Conservation (phyloP, 2,113 vertebrate species). For the Sturnira hondurensis region DNA sequence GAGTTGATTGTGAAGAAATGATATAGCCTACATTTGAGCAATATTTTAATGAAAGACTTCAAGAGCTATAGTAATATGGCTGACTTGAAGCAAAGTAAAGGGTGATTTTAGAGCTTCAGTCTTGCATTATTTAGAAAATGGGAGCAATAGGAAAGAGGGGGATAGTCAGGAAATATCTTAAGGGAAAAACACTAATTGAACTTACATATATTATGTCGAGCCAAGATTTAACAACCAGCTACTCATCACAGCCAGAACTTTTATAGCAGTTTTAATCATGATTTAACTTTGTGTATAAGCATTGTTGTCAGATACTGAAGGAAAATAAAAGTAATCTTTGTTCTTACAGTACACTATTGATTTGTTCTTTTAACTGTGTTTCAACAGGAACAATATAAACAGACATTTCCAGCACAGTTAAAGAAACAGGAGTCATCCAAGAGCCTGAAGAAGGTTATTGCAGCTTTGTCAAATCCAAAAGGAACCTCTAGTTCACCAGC, state of each 20-base stretch:
- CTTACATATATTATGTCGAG: background rate
- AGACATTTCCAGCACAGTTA: constrained; percentile 84
- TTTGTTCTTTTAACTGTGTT: constrained; percentile 68
- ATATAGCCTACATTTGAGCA: background rate
- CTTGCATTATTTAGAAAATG: background rate
- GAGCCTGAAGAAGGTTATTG: constrained; percentile 88
- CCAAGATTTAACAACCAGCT: background rate
- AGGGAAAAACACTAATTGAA: background rate
- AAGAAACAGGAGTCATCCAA: constrained; percentile 87
- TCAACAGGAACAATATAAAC: constrained; percentile 88
- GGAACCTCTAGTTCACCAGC: constrained; percentile 83
- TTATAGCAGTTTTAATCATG: background rate
- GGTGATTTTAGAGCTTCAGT: background rate
- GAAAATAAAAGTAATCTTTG: background rate
- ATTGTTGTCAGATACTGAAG: background rate
- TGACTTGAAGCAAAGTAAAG: background rate
- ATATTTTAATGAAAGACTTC: background rate
- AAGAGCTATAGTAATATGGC: background rate
- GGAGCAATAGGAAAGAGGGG: background rate
- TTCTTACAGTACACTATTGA: constrained; percentile 44
- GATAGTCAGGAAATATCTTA: background rate
- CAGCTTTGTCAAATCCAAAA: constrained; percentile 83
- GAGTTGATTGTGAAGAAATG: background rate
- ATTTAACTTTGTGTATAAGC: background rate
- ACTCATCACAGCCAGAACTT: background rate